Conservation (phyloP, 2,113 vertebrate genomes). For the Limnothrissa miodon region DNA sequence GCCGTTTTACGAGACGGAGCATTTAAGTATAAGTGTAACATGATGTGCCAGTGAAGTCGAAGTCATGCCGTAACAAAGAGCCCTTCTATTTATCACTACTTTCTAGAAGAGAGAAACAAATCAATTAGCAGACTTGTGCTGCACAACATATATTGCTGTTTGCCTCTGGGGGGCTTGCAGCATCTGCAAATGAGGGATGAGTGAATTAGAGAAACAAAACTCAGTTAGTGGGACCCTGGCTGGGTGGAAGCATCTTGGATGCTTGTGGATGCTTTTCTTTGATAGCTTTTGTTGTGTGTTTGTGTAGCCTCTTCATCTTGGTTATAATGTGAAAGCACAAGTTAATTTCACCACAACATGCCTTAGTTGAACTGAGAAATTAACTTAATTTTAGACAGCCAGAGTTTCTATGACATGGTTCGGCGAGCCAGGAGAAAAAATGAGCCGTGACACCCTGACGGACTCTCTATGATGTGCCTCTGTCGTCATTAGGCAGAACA, state of each 20-base stretch:
- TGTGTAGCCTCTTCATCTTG: constrained; percentile 16
- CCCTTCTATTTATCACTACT: background rate
- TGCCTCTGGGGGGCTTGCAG: background rate
- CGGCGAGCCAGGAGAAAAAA: background rate
- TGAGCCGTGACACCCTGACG: constrained; percentile 28
- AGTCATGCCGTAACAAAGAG: background rate
- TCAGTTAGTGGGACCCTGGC: background rate
- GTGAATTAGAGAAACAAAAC: background rate
- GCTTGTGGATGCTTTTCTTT: background rate
- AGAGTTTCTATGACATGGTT: constrained; percentile 7
- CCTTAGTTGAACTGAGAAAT: constrained; percentile 1
- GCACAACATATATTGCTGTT: constrained; percentile 7
- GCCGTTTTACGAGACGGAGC: background rate
- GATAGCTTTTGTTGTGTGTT: background rate
- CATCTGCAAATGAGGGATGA: constrained; percentile 11
- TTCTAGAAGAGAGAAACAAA: background rate
- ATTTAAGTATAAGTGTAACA: background rate
- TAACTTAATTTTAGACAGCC: background rate
- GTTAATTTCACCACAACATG: constrained; percentile 7
- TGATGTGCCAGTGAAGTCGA: background rate
- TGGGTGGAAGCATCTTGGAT: background rate
- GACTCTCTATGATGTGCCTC: constrained; percentile 42
- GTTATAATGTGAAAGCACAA: background rate
- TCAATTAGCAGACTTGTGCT: background rate
- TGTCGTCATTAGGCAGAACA: constrained; percentile 41